Evolutionary conservation across 2,888 invertebrate species (phyloP), one percentile per base, ranked within the genome.

Genomic region (Dryadula phaetusa): DNA sequence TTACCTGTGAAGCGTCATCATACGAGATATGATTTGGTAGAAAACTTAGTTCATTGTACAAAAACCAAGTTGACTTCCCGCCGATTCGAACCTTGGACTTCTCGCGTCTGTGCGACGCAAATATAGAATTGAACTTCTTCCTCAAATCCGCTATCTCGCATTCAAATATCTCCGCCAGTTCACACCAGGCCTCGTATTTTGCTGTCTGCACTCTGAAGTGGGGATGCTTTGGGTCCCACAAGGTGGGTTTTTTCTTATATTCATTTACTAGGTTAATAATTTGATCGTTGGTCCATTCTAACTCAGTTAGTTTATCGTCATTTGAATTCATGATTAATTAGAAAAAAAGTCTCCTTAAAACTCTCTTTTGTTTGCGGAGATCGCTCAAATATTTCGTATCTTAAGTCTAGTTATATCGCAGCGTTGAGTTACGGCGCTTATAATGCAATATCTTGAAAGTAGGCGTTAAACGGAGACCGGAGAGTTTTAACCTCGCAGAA

Each of bases 51-150:
- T 86, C 72, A 0, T 78, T 76, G 67, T 92, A 92, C 58, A 91
- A 77, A 74, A 88, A 90, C 92, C 92, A 92, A 0, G 75, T 75
- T 0, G 88, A 85, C 5, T 75, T 75, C 5, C 81, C 82, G 0
- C 90, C 90, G 6, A 75, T 70, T 1, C 86, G 81, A 20, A 90
- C 82, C 71, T 86, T 88, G 53, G 76, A 75, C 72, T 87, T 88
- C 76, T 91, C 92, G 4, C 92, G 81, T 3, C 92, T 77, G 47
- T 90, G 85, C 46, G 92, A 92, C 2, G 92, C 92, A 72, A 92
- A 82, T 44, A 92, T 76, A 0, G 92, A 92, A 72, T 89, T 89
- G 64, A 92, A 70, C 70, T 92, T 92, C 82, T 87, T 89, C 34
- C 86, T 76, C 66, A 92, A 69, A 66, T 89, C 88, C 0, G 80